Percentiles rank a stretch among this genome's conserved stretches.
Conservation (phyloP, 2,888 invertebrate genomes). For the Ophion ellenae region DNA sequence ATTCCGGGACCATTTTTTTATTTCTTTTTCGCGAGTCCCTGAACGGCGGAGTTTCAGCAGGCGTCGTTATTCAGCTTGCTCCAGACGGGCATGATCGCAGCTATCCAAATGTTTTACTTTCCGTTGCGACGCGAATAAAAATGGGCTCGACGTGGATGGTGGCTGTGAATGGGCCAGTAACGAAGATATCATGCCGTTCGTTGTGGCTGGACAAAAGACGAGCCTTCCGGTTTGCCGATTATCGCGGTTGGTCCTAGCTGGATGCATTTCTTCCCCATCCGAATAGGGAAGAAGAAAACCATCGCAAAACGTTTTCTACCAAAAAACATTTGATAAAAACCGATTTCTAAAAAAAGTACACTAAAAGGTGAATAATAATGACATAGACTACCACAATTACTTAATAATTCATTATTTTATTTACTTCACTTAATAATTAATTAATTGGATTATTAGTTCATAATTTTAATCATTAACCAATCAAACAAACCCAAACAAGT, state of each 20-base stretch:
- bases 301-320: not conserved
- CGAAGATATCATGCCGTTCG: conserved; percentile 50
- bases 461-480: too few species aligned
- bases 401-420: too few species aligned
- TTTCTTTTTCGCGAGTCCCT: conserved; percentile 41
- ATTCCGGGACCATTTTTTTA: conserved; percentile 4
- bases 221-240: conserved; percentile 19
- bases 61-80: conserved; percentile 56
- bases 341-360: too few species aligned
- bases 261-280: not conserved
- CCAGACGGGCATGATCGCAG: conserved; percentile 49
- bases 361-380: too few species aligned
- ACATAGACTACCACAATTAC: too few species aligned
- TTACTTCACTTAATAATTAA: too few species aligned
- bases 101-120: conserved; percentile 37
- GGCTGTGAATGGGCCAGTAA: conserved; percentile 34
- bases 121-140: conserved; percentile 34
- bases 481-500: too few species aligned
- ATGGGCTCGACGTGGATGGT: not conserved
- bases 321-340: too few species aligned
- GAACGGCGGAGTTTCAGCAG: conserved; percentile 41
- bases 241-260: conserved; percentile 1
- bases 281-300: not conserved
- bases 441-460: too few species aligned
- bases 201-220: conserved; percentile 24